These are phyloP conservation scores for Leucopternis melanops DNA, from an alignment of 2,113 vertebrate genomes.

Conservation along the genomic window DNA sequence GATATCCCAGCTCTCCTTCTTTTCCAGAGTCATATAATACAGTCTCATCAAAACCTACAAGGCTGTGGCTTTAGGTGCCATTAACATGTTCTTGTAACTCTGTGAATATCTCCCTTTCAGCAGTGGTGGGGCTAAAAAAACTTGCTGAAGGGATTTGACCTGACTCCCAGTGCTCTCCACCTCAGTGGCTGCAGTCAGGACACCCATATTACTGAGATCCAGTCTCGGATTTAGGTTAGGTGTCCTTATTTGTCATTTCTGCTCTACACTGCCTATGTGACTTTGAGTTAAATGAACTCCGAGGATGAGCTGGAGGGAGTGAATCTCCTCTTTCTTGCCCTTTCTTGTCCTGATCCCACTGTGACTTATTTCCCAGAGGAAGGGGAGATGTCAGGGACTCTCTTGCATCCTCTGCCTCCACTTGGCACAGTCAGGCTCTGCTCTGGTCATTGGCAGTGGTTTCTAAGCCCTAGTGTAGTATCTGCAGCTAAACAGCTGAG, in stretches of 20 bases:
- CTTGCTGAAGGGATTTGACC: not conserved
- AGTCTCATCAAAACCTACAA: not conserved
- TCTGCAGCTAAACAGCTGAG: constrained; percentile 48
- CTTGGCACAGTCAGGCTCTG: not conserved
- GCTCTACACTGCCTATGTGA: not conserved
- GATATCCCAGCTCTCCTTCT: not conserved
- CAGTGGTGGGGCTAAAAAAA: not conserved
- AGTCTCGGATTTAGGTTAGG: not conserved
- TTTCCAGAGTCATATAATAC: not conserved
- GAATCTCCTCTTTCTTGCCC: not conserved
- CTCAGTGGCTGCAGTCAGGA: not conserved
- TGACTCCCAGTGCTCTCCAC: not conserved
- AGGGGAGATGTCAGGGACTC: not conserved
- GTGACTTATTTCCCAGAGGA: not conserved
- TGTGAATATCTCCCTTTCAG: not conserved
- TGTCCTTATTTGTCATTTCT: not conserved
- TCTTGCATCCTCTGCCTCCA: not conserved
- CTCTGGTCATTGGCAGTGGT: not conserved
- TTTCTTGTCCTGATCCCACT: not conserved
- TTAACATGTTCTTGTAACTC: not conserved
- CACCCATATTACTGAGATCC: not conserved
- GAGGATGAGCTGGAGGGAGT: not conserved
- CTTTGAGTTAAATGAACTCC: not conserved
- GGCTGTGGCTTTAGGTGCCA: not conserved
- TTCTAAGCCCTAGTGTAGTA: not conserved